phyloP scores from a whole-genome alignment of 2,888 invertebrate species.

The Xanthorhoe spadicearia region DNA sequence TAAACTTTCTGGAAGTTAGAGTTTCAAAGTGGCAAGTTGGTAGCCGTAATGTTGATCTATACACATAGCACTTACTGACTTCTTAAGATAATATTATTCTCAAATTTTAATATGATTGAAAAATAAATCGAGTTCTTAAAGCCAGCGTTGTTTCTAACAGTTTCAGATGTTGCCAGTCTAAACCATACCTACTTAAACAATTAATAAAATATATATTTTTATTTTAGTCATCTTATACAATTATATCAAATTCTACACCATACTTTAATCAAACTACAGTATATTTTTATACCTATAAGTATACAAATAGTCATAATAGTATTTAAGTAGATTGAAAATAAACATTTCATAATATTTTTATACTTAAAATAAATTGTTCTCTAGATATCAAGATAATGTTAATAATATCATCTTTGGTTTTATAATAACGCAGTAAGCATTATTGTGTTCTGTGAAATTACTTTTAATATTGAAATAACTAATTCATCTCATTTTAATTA shows the following conservation, averaged over 20 bases:
- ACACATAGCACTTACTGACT: too few relatives aligned
- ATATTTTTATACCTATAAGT: slow-evolving; percentile 10
- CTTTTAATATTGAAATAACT: neutral
- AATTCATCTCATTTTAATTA: neutral
- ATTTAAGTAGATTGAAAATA: slow-evolving; percentile 39
- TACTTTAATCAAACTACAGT: slow-evolving; percentile 47
- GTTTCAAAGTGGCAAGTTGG: too few relatives aligned
- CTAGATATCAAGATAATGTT: slow-evolving; percentile 53
- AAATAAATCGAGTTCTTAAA: neutral
- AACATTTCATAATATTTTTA: slow-evolving; percentile 46
- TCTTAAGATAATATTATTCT: too few relatives aligned
- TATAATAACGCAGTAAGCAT: slow-evolving; percentile 57
- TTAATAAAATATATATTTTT: slow-evolving; percentile 31
- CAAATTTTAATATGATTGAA: neutral
- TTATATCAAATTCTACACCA: slow-evolving; percentile 34
- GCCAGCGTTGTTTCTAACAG: slow-evolving; percentile 1
- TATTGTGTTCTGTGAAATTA: slow-evolving; percentile 39
- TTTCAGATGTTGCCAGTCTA: slow-evolving; percentile 37
- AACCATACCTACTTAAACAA: slow-evolving; percentile 36
- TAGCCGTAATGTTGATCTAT: too few relatives aligned
- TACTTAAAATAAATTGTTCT: slow-evolving; percentile 58
- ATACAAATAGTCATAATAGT: slow-evolving; percentile 16
- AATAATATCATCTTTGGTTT: slow-evolving; percentile 80
- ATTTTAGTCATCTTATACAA: slow-evolving; percentile 35
- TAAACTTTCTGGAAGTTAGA: too few relatives aligned